Conservation (phyloP, 2,888 invertebrate genomes). For the Diaperis boleti region DNA sequence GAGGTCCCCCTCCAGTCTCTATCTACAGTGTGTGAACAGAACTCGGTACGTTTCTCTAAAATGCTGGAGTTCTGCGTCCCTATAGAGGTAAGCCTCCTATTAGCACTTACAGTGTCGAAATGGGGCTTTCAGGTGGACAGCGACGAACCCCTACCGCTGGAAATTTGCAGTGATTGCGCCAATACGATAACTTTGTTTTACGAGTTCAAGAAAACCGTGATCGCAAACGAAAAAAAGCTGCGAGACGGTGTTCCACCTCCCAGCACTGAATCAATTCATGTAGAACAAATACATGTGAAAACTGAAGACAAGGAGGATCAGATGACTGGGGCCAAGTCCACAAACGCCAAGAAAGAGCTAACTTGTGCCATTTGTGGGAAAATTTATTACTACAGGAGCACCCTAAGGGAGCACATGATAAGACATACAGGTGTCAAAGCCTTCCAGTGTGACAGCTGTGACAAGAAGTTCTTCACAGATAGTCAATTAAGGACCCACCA, state of each 20-base stretch:
- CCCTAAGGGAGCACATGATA: not conserved
- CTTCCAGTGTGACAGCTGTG: not conserved
- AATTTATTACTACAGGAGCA: not conserved
- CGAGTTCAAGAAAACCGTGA: not conserved
- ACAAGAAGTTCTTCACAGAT: not conserved
- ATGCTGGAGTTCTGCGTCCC: constrained; percentile 50
- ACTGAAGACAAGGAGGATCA: not conserved
- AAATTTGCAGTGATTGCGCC: not conserved
- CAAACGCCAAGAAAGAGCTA: not conserved
- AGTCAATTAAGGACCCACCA: not conserved
- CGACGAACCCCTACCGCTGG: not conserved
- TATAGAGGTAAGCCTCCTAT: constrained; percentile 45
- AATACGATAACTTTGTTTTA: not conserved
- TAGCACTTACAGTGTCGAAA: not conserved
- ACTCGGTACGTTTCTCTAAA: constrained; percentile 47
- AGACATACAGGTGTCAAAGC: not conserved
- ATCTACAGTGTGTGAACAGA: constrained; percentile 47
- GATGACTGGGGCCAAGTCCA: not conserved
- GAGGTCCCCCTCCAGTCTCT: constrained; percentile 46
- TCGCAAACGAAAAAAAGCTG: not conserved
- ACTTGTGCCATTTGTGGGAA: not conserved
- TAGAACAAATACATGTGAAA: not conserved
- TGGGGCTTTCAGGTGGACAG: not conserved
- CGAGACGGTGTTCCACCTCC: too few species aligned
- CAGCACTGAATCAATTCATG: too few species aligned